Evolutionary conservation across 2,888 invertebrate species (phyloP).

Genomic region (Podabrus alpinus): DNA sequence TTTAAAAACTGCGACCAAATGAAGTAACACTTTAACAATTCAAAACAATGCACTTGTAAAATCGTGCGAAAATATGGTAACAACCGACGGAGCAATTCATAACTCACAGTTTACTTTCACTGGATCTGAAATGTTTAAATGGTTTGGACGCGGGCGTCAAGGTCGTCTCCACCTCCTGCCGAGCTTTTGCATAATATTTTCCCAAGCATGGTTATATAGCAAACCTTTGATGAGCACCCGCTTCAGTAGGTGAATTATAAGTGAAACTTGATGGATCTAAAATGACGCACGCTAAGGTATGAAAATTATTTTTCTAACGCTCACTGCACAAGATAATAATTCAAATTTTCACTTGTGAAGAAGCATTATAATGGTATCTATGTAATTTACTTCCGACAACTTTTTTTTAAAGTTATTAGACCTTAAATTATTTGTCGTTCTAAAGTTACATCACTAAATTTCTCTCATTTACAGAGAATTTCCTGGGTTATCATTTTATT

Average conservation of each 20-base stretch:
- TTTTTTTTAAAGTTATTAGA: background rate
- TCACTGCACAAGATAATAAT: background rate
- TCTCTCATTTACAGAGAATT: conserved; percentile 14
- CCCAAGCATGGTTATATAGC: conserved; percentile 27
- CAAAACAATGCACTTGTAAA: conserved; percentile 18
- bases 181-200: conserved; percentile 14
- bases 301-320: background rate
- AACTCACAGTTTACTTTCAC: conserved; percentile 28
- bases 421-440: background rate
- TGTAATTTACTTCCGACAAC: background rate
- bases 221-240: conserved; percentile 11
- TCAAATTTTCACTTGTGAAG: background rate
- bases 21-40: conserved; percentile 16
- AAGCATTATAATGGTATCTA: background rate
- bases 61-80: conserved; percentile 25
- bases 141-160: conserved; percentile 13
- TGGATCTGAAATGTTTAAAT: conserved; percentile 10
- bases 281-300: conserved; percentile 19
- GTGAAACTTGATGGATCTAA: conserved; percentile 25
- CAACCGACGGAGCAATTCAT: conserved; percentile 21
- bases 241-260: conserved; percentile 21
- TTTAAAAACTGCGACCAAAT: conserved; percentile 3
- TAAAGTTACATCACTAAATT: background rate
- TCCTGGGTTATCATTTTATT: conserved; percentile 19
- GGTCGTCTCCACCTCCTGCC: conserved; percentile 15